Percentiles rank a stretch among this genome's conserved stretches.
Conservation (phyloP, 2,113 vertebrate genomes). For the Syngnathus scovelli region DNA sequence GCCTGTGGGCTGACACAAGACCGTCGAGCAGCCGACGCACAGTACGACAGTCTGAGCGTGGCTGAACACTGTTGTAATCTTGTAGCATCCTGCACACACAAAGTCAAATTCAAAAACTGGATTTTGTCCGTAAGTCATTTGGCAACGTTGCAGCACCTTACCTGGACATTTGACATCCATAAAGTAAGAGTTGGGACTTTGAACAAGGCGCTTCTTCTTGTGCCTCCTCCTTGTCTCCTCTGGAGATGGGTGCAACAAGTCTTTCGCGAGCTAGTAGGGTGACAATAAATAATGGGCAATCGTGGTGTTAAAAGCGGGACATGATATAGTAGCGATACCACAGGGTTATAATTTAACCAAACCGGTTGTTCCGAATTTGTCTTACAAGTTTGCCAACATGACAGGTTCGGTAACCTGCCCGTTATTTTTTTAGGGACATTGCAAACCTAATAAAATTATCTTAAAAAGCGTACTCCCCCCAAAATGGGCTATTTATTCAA, state of each 20-base stretch:
- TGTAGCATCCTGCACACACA: conserved; percentile 71
- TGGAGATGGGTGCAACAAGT: conserved; percentile 85
- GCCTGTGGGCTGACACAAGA: conserved; percentile 78
- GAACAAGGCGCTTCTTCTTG: conserved; percentile 90
- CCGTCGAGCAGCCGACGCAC: conserved; percentile 77
- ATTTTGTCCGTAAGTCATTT: neutral
- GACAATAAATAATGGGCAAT: neutral
- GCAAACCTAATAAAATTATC: neutral
- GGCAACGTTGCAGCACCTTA: conserved; percentile 14
- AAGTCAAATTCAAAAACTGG: neutral
- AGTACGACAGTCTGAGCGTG: conserved; percentile 78
- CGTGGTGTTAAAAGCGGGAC: neutral
- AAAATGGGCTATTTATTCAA: neutral
- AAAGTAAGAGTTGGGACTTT: conserved; percentile 90
- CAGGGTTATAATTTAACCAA: neutral
- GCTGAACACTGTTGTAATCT: conserved; percentile 80
- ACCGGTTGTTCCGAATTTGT: neutral
- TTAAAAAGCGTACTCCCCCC: neutral
- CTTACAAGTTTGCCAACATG: conserved; percentile 39
- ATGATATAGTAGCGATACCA: neutral
- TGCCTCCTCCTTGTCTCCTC: conserved; percentile 90
- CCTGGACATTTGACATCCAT: conserved; percentile 91
- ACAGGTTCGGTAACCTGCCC: conserved; percentile 14
- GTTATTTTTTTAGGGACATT: neutral
- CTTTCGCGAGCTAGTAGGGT: conserved; percentile 77